These are phyloP conservation scores for Dynastes maya DNA, from an alignment of 2,888 invertebrate species.

Conservation along the genomic window DNA sequence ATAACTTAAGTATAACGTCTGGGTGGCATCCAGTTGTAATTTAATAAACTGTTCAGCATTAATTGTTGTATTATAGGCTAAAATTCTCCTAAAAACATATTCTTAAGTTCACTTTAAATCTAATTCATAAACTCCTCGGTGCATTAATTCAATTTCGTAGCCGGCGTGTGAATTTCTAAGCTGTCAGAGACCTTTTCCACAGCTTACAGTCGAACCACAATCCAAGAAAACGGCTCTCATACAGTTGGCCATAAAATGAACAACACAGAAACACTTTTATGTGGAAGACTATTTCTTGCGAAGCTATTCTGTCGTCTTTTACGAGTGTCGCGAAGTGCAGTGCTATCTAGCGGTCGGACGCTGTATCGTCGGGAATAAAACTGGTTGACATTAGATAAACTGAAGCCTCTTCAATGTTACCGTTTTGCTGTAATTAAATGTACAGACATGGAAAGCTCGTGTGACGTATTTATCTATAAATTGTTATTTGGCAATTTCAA, in stretches of 20 bases:
- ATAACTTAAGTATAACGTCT: too few species aligned
- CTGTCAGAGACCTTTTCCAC: background rate
- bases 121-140: background rate
- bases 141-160: background rate
- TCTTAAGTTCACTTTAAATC: background rate
- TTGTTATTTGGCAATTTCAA: too few species aligned
- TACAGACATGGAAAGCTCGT: background rate
- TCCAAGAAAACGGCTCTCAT: constrained; percentile 37
- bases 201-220: background rate
- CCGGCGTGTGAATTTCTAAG: constrained; percentile 19
- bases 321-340: constrained; percentile 18
- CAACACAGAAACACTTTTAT: constrained; percentile 49
- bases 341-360: constrained; percentile 19
- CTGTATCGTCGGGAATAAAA: constrained; percentile 16
- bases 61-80: too few species aligned
- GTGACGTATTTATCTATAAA: background rate
- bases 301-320: constrained; percentile 17
- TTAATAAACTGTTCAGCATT: too few species aligned
- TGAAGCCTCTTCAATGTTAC: background rate
- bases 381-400: background rate
- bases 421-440: background rate
- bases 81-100: background rate
- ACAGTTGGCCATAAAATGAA: constrained; percentile 42
- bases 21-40: too few species aligned
- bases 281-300: constrained; percentile 34